phyloP scores from a whole-genome alignment of 2,113 vertebrate species.

The Butastur rufipennis region DNA sequence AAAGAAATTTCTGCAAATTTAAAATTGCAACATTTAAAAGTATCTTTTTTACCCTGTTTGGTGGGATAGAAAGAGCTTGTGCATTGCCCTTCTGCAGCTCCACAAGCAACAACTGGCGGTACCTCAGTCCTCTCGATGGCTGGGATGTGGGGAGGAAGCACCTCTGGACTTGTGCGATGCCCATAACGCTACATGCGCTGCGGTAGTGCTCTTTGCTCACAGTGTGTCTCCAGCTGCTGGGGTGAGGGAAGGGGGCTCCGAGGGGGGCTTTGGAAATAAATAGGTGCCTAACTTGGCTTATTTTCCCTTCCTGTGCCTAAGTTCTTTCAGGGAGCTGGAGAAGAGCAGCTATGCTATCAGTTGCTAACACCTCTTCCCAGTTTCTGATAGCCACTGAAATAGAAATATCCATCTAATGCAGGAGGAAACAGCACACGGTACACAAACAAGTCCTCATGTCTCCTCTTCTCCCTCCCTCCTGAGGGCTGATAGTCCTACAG shows the following conservation, averaged over 20 bases:
- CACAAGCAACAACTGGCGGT: background rate
- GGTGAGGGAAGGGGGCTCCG: background rate
- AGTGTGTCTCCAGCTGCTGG: background rate
- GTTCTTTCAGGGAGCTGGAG: background rate
- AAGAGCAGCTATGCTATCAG: background rate
- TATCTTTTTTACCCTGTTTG: background rate
- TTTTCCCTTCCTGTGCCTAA: background rate
- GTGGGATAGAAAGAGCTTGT: background rate
- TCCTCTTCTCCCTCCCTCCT: background rate
- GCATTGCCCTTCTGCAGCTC: background rate
- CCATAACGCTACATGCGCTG: background rate
- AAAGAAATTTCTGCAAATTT: background rate
- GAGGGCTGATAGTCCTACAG: background rate
- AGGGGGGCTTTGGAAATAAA: background rate
- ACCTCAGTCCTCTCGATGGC: background rate
- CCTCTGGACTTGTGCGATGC: background rate
- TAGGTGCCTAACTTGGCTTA: background rate
- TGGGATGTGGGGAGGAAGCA: background rate
- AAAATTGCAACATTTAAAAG: background rate
- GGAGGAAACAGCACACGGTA: background rate
- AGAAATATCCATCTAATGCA: background rate
- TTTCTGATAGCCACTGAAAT: background rate
- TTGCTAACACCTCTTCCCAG: background rate
- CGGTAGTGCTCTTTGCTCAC: background rate
- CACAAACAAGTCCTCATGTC: background rate